Evolutionary conservation across 2,797 vertebrate species (phyloP).

Genomic region (Tragelaphus eurycerus): DNA sequence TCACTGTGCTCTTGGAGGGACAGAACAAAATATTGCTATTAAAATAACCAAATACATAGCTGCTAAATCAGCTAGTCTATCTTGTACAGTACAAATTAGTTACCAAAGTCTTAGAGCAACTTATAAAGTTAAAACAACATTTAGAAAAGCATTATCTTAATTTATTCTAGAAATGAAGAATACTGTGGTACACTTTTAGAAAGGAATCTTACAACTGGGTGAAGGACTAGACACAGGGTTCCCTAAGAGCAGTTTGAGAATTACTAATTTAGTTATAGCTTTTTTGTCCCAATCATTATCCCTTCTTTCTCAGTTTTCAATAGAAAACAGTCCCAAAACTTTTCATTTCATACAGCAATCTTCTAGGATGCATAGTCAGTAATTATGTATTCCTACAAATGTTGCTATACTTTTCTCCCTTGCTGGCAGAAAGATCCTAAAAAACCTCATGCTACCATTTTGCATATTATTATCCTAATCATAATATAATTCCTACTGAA

Average conservation of each 20-base stretch:
- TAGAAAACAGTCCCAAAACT: neutral
- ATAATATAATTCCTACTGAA: neutral
- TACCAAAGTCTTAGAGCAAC: slow-evolving; percentile 13
- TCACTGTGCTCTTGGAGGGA: neutral
- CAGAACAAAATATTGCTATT: neutral
- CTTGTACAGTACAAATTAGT: neutral
- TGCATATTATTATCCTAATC: neutral
- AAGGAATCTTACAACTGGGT: neutral
- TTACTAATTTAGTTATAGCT: neutral
- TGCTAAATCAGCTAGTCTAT: neutral
- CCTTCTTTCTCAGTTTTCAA: neutral
- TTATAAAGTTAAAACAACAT: slow-evolving; percentile 33
- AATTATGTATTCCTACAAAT: slow-evolving; percentile 1
- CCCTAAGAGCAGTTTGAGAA: neutral
- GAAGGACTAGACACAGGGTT: neutral
- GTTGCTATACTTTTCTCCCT: neutral
- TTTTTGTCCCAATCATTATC: neutral
- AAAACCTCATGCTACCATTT: neutral
- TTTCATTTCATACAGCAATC: neutral
- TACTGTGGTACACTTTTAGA: neutral
- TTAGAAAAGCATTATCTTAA: neutral
- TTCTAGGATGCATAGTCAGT: neutral
- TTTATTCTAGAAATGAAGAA: slow-evolving; percentile 18
- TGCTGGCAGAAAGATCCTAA: neutral
- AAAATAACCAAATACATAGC: neutral